Conservation (phyloP, 1,140 invertebrate genomes). For the Drosophila yakuba region DNA sequence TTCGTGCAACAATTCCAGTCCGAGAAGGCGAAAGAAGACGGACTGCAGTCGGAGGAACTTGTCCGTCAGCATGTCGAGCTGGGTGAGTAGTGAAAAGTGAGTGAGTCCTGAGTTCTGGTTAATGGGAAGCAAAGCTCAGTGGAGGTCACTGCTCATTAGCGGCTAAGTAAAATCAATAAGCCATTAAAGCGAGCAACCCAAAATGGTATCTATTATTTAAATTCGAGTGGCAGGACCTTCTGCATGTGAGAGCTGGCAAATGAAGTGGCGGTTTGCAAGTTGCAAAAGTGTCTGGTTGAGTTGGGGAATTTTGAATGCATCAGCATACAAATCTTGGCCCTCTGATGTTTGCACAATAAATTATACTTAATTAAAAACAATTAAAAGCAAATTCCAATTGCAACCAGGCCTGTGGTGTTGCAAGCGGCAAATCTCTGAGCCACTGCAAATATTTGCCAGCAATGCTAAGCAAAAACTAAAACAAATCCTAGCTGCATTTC, state of each 20-base stretch:
- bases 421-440: slow-evolving; percentile 51
- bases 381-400: slow-evolving; percentile 75
- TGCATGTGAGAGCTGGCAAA: background rate
- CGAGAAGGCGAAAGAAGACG: slow-evolving; percentile 42
- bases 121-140: background rate
- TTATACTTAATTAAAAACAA: slow-evolving; percentile 83
- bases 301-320: slow-evolving; percentile 33
- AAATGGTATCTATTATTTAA: slow-evolving; percentile 24
- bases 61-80: slow-evolving; percentile 46
- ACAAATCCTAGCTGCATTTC: slow-evolving; percentile 74
- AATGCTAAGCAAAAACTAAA: slow-evolving; percentile 68
- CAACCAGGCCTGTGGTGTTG: slow-evolving; percentile 28
- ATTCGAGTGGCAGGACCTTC: background rate
- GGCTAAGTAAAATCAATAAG: slow-evolving; percentile 29
- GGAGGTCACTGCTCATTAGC: slow-evolving; percentile 15
- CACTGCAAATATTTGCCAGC: slow-evolving; percentile 70
- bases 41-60: slow-evolving; percentile 50
- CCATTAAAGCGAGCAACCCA: slow-evolving; percentile 7
- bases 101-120: background rate
- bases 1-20: slow-evolving; percentile 30
- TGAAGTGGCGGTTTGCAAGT: background rate
- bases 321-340: slow-evolving; percentile 44
- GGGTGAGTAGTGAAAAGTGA: background rate
- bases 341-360: slow-evolving; percentile 74
- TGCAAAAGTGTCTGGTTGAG: background rate